These are phyloP conservation scores for Aplidium turbinatum DNA, from an alignment of 23 tunicate species.

Conservation along the genomic window DNA sequence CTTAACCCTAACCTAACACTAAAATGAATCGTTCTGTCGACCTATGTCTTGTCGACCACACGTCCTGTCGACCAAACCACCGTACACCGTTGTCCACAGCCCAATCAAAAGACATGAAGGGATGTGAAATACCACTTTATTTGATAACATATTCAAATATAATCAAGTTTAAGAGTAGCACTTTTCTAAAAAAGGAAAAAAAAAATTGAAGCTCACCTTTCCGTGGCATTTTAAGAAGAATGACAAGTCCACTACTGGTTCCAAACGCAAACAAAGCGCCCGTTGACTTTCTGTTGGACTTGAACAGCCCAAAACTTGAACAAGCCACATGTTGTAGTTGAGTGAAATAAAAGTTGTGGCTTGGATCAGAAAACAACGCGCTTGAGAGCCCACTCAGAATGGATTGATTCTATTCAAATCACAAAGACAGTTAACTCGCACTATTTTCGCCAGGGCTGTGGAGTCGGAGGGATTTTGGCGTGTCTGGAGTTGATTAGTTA, in stretches of 20 bases:
- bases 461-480: too few species aligned
- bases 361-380: constrained; percentile 22
- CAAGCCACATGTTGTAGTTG: constrained; percentile 42
- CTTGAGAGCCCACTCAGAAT: constrained; percentile 29
- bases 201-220: constrained; percentile 34
- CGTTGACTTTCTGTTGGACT: neutral
- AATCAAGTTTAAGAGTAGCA: too few species aligned
- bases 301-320: neutral
- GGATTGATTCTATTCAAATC: constrained; percentile 29
- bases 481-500: too few species aligned
- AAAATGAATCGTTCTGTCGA: too few species aligned
- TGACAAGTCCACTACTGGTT: constrained; percentile 25
- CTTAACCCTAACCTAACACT: too few species aligned
- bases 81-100: too few species aligned
- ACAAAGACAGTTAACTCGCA: neutral
- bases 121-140: too few species aligned
- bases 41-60: too few species aligned
- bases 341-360: constrained; percentile 51
- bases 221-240: constrained; percentile 48
- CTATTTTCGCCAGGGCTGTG: too few species aligned
- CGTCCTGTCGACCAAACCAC: too few species aligned
- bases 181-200: neutral
- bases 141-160: too few species aligned
- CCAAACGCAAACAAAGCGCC: constrained; percentile 42
- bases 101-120: too few species aligned